Percentiles rank a stretch among this genome's conserved stretches.
phyloP scores from a whole-genome alignment of 1,140 invertebrate species.

The Bombus confusus region DNA sequence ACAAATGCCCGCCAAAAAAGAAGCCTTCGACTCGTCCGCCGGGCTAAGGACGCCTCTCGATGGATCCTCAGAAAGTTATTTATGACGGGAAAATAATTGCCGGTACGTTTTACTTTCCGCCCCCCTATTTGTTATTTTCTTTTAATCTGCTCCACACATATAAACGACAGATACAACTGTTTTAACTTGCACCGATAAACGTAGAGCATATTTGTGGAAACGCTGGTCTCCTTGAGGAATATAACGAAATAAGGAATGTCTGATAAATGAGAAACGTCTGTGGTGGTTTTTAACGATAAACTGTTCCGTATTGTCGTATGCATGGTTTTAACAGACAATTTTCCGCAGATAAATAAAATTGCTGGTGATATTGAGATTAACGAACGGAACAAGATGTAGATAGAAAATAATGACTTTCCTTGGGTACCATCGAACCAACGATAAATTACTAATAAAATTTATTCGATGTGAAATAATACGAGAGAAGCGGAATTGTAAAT shows the following conservation, averaged over 20 bases:
- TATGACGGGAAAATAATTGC: neutral
- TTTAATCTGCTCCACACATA: neutral
- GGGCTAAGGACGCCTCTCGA: neutral
- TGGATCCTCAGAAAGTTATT: slow-evolving; percentile 17
- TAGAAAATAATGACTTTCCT: neutral
- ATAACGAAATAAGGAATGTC: neutral
- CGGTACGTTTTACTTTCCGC: neutral
- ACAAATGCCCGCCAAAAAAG: slow-evolving; percentile 71
- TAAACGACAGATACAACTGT: neutral
- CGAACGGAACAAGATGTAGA: rapidly evolving
- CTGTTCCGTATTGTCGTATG: no score
- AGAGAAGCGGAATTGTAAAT: neutral
- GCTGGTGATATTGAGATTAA: neutral
- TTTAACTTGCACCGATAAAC: neutral
- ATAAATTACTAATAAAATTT: neutral
- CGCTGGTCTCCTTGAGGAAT: neutral
- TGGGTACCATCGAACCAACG: neutral
- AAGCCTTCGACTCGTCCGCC: neutral
- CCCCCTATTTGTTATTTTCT: neutral
- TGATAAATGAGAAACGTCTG: no score
- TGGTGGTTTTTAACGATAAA: no score
- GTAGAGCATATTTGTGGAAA: neutral
- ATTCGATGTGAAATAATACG: neutral
- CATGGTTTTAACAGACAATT: no score
- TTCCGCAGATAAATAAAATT: neutral